Evolutionary conservation across 2,113 vertebrate genomes (phyloP).

Genomic region (Rousettus leschenaultii): DNA sequence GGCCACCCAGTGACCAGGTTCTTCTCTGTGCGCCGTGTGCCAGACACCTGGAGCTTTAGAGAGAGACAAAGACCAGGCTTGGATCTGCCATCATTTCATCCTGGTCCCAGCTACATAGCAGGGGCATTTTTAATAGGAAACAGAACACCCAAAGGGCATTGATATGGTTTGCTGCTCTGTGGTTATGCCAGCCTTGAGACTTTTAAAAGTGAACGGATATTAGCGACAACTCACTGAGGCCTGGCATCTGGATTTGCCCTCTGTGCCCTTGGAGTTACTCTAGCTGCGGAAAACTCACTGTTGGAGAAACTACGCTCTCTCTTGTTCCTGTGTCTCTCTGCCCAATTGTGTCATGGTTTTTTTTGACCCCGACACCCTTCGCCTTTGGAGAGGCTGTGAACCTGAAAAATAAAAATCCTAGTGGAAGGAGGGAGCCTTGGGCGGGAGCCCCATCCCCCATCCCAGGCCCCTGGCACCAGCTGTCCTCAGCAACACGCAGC

Average conservation of each 20-base stretch:
- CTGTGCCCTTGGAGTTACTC: neutral
- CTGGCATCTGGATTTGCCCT: neutral
- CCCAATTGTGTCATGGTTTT: neutral
- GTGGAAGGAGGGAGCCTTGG: neutral
- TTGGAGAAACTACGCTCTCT: neutral
- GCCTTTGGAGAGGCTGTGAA: neutral
- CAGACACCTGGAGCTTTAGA: neutral
- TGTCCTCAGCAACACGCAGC: neutral
- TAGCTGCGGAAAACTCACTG: neutral
- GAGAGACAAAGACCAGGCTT: neutral
- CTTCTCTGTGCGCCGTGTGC: neutral
- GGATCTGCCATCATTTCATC: neutral
- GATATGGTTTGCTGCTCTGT: neutral
- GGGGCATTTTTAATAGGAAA: neutral
- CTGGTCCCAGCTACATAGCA: rapidly evolving
- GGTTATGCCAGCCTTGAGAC: neutral
- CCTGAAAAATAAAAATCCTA: neutral
- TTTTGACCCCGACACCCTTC: neutral
- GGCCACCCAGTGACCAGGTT: too few relatives aligned
- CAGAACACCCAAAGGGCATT: neutral
- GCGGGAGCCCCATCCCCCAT: neutral
- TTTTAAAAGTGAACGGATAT: neutral
- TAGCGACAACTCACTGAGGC: neutral
- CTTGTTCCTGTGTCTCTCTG: neutral
- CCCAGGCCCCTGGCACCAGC: neutral